phyloP scores from a whole-genome alignment of 1,140 invertebrate species.

The Latrodectus geometricus region DNA sequence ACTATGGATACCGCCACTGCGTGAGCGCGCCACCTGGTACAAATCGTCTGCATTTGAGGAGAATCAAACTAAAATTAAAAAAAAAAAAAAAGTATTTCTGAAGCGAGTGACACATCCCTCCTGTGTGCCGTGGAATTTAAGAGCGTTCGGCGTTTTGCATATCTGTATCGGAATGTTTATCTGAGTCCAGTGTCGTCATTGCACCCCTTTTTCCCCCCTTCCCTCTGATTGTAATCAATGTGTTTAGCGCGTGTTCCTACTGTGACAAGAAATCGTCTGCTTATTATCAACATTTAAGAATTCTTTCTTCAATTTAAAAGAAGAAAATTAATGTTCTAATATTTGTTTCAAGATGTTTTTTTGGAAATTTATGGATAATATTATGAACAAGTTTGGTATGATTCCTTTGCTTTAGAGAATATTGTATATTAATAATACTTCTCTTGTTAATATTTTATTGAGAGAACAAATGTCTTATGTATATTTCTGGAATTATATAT shows the following conservation, averaged over 20 bases:
- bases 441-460: too few species aligned
- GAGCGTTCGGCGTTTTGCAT: constrained; percentile 19
- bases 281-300: not conserved
- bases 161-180: constrained; percentile 30
- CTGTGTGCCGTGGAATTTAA: constrained; percentile 45
- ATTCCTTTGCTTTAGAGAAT: too few species aligned
- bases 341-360: too few species aligned
- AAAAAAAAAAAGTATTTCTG: constrained; percentile 27
- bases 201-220: not conserved
- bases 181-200: not conserved
- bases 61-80: not conserved
- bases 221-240: not conserved
- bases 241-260: not conserved
- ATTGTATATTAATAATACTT: too few species aligned
- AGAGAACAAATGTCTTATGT: too few species aligned
- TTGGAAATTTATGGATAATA: too few species aligned
- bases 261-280: not conserved
- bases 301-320: too few species aligned
- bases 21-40: constrained; percentile 53
- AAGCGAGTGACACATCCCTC: constrained; percentile 28
- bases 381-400: too few species aligned
- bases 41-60: constrained; percentile 9
- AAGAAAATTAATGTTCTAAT: too few species aligned
- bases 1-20: constrained; percentile 50
- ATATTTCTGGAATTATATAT: too few species aligned